These are phyloP conservation scores for Antigone vipio DNA, from an alignment of 2,113 vertebrate genomes.

Conservation along the genomic window DNA sequence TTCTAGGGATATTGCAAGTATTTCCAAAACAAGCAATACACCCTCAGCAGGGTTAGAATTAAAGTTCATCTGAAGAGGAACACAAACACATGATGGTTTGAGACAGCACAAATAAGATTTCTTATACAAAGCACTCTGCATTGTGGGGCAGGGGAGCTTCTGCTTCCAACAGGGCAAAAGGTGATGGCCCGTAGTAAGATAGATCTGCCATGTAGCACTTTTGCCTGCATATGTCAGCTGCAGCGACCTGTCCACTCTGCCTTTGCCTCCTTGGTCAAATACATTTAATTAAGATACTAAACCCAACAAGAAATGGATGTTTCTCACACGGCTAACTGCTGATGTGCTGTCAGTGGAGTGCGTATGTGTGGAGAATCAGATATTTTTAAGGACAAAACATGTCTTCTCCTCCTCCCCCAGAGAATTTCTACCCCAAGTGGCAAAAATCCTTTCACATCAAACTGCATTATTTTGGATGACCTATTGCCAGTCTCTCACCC, in stretches of 20 bases:
- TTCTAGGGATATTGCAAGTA: background rate
- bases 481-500: background rate
- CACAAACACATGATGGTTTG: background rate
- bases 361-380: background rate
- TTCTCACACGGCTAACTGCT: background rate
- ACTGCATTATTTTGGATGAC: background rate
- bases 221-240: background rate
- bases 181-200: background rate
- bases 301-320: background rate
- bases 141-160: background rate
- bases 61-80: background rate
- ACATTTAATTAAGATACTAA: background rate
- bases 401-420: rapidly evolving
- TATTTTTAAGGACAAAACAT: background rate
- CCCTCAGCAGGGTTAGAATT: slow-evolving; percentile 13
- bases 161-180: background rate
- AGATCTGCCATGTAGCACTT: background rate
- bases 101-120: background rate
- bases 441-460: background rate
- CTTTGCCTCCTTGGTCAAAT: background rate
- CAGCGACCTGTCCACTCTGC: rapidly evolving
- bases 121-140: background rate
- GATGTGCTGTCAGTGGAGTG: background rate
- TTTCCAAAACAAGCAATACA: slow-evolving; percentile 54
- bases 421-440: background rate